Evolutionary conservation across 2,113 vertebrate genomes (phyloP).

Genomic region (Caracal caracal): DNA sequence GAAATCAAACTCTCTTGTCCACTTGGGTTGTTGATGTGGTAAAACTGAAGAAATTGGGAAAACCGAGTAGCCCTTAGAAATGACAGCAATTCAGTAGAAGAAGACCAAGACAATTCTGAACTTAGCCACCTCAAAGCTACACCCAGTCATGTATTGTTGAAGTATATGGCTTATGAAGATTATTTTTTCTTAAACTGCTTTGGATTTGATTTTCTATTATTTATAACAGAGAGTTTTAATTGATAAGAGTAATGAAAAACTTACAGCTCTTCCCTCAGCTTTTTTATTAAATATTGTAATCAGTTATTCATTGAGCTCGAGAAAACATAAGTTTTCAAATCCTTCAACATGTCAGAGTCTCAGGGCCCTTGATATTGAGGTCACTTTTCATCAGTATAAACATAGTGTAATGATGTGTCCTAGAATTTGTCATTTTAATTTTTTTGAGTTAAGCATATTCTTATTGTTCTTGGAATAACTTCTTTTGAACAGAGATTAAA

Average conservation of each 20-base stretch:
- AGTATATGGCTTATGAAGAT: background rate
- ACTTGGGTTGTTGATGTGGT: background rate
- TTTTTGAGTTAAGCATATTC: conserved; percentile 9
- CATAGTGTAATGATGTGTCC: background rate
- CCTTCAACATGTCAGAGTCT: background rate
- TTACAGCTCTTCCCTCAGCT: background rate
- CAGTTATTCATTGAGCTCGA: background rate
- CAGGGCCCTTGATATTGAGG: background rate
- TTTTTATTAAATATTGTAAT: background rate
- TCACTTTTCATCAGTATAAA: background rate
- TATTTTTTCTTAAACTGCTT: background rate
- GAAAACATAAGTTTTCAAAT: background rate
- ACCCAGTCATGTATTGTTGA: background rate
- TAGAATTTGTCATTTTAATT: background rate
- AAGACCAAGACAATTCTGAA: background rate
- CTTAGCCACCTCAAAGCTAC: background rate
- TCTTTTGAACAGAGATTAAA: conserved; percentile 6
- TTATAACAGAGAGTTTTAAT: background rate
- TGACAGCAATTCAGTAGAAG: background rate
- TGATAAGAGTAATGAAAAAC: background rate
- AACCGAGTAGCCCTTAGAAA: background rate
- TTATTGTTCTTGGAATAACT: background rate
- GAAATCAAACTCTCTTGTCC: background rate
- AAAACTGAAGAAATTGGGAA: background rate
- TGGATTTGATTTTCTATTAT: background rate